Conservation (phyloP, 2,888 invertebrate species). For the Cephus pulcher region DNA sequence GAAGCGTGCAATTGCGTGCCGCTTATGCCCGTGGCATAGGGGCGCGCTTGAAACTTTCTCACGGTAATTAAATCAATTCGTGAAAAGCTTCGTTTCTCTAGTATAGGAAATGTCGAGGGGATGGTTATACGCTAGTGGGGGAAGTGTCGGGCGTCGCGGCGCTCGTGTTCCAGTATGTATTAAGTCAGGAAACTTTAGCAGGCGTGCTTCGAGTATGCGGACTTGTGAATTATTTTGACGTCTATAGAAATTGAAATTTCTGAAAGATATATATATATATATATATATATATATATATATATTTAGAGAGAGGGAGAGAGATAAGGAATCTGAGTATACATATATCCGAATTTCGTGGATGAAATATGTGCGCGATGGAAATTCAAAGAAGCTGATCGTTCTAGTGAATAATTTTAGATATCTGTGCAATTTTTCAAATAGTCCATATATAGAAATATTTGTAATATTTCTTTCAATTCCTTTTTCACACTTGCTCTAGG, state of each 20-base stretch:
- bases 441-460: background rate
- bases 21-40: background rate
- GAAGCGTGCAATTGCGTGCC: background rate
- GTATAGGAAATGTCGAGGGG: background rate
- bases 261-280: background rate
- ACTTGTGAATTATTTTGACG: slow-evolving; percentile 8
- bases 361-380: background rate
- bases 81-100: background rate
- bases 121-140: background rate
- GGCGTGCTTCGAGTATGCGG: background rate
- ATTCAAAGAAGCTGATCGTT: background rate
- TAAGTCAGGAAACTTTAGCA: background rate
- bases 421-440: background rate
- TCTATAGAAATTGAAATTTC: background rate
- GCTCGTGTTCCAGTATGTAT: slow-evolving; percentile 30
- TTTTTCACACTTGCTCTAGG: background rate
- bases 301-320: slow-evolving; percentile 16
- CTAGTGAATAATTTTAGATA: background rate
- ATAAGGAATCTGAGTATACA: background rate
- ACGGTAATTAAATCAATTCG: slow-evolving; percentile 45
- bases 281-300: no score
- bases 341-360: background rate
- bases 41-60: background rate
- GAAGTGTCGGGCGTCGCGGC: background rate
- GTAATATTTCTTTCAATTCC: background rate